phyloP scores from a whole-genome alignment of 2,797 vertebrate genomes.

The Threskiornis aethiopicus region DNA sequence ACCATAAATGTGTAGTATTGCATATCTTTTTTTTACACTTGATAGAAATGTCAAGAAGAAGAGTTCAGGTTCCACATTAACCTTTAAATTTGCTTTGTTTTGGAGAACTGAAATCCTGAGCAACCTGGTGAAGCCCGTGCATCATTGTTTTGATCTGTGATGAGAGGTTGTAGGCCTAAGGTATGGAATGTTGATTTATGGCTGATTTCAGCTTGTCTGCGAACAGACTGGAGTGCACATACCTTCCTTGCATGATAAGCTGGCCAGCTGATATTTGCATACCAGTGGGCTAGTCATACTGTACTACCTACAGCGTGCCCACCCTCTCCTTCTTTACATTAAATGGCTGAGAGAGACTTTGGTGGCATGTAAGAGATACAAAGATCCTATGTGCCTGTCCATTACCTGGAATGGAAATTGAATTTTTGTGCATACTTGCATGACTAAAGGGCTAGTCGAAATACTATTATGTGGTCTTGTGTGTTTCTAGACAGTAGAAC shows the following conservation, averaged over 20 bases:
- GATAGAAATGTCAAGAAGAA: background rate
- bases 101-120: background rate
- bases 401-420: background rate
- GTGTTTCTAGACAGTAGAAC: background rate
- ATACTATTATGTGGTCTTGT: background rate
- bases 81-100: background rate
- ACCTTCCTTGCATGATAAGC: background rate
- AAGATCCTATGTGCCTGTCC: background rate
- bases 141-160: background rate
- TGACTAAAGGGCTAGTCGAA: background rate
- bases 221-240: background rate
- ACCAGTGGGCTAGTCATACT: background rate
- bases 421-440: background rate
- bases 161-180: background rate
- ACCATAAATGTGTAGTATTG: background rate
- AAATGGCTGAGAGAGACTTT: background rate
- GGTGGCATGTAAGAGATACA: background rate
- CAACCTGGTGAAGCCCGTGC: background rate
- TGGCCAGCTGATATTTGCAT: background rate
- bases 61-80: background rate
- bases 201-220: background rate
- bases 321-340: background rate
- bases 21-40: background rate
- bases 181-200: background rate
- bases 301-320: background rate